Percentiles rank a stretch among this genome's conserved stretches.
phyloP scores from a whole-genome alignment of 2,797 vertebrate genomes.

The Tapera naevia region DNA sequence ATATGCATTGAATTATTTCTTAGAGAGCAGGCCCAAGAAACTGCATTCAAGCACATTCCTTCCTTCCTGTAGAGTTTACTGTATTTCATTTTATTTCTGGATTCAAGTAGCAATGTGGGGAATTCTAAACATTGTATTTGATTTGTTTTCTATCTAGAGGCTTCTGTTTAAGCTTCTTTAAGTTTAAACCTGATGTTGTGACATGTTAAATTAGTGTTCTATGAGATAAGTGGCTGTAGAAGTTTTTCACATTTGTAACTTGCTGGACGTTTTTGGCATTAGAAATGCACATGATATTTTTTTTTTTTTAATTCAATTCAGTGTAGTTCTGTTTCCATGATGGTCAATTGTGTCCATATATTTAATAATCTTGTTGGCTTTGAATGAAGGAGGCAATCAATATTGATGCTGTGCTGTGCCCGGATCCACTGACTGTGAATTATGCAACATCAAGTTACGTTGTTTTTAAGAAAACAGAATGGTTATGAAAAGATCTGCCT shows the following conservation, averaged over 20 bases:
- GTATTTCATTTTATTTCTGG: background rate
- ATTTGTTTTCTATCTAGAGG: background rate
- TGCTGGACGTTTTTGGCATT: background rate
- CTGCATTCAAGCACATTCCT: fast-evolving
- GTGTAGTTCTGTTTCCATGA: background rate
- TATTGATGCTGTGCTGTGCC: background rate
- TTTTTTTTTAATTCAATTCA: background rate
- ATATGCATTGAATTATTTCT: background rate
- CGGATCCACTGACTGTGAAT: too few relatives aligned
- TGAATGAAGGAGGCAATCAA: background rate
- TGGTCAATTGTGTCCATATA: background rate
- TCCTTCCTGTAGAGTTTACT: background rate
- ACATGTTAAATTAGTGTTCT: background rate
- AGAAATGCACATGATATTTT: background rate
- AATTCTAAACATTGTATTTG: background rate
- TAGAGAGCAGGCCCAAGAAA: background rate
- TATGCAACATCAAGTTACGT: background rate
- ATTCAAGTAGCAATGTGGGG: background rate
- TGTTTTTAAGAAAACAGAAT: background rate
- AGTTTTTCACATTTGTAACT: background rate
- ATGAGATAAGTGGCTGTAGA: background rate
- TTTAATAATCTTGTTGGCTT: background rate
- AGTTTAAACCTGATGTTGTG: background rate
- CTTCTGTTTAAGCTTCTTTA: background rate
- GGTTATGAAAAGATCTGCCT: background rate